These are phyloP conservation scores for Coregonus clupeaformis DNA, from an alignment of 2,113 vertebrate genomes.

Conservation along the genomic window DNA sequence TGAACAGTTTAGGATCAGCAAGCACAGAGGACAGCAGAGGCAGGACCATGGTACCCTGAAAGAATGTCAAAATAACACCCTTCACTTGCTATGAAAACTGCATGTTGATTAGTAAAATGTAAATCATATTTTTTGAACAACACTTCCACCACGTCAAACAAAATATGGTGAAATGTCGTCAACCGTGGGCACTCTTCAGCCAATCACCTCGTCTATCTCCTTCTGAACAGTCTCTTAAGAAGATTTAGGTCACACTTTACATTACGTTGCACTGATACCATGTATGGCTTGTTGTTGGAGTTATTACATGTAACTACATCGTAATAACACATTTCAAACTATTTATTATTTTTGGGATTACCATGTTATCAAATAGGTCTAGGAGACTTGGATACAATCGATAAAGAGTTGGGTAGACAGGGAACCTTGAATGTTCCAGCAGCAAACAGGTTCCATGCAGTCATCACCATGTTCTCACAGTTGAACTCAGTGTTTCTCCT, in stretches of 20 bases:
- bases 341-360: too few species aligned
- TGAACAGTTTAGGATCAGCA: constrained; percentile 45
- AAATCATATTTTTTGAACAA: neutral
- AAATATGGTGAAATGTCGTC: constrained; percentile 46
- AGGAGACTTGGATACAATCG: neutral
- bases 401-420: neutral
- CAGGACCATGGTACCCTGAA: constrained; percentile 55
- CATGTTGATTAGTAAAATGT: neutral
- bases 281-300: too few species aligned
- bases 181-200: constrained; percentile 59
- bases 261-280: neutral
- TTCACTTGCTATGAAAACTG: neutral
- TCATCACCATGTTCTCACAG: constrained; percentile 41
- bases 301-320: too few species aligned
- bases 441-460: constrained; percentile 59
- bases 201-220: constrained; percentile 72
- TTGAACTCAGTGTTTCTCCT: constrained; percentile 67
- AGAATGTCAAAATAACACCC: neutral
- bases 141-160: neutral
- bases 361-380: too few species aligned
- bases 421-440: constrained; percentile 69
- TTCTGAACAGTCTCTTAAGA: constrained; percentile 68
- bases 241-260: neutral
- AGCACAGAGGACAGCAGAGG: constrained; percentile 58
- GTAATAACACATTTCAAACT: too few species aligned